phyloP scores from a whole-genome alignment of 2,888 invertebrate genomes.

The Scaptomyza tumidula region DNA sequence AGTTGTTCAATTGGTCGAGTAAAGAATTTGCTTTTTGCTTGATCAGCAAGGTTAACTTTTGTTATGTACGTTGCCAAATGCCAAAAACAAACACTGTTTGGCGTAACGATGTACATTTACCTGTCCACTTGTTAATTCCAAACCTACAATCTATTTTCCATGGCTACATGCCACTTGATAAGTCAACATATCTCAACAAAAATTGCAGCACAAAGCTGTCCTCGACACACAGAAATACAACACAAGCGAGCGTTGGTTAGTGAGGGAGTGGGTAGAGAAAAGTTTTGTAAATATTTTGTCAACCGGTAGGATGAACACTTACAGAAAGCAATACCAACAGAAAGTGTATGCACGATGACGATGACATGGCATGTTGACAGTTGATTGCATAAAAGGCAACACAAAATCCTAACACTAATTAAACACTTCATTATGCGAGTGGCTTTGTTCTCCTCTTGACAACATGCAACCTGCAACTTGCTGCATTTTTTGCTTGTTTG shows the following conservation, averaged over 20 bases:
- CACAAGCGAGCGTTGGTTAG: neutral
- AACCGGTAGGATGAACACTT: slow-evolving; percentile 1
- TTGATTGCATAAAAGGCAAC: slow-evolving; percentile 73
- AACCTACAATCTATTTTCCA: slow-evolving; percentile 53
- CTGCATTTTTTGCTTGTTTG: neutral
- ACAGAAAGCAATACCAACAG: slow-evolving; percentile 5
- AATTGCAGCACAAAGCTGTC: slow-evolving; percentile 15
- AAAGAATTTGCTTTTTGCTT: no score
- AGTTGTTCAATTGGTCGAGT: no score
- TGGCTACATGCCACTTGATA: slow-evolving; percentile 21
- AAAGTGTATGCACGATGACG: neutral
- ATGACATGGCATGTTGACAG: slow-evolving; percentile 50
- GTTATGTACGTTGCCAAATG: neutral
- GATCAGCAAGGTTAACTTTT: no score
- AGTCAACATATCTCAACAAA: slow-evolving; percentile 31
- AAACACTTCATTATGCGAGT: slow-evolving; percentile 44
- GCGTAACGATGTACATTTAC: slow-evolving; percentile 17
- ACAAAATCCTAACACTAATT: slow-evolving; percentile 62
- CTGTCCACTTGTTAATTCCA: slow-evolving; percentile 17
- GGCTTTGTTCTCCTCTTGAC: slow-evolving; percentile 10
- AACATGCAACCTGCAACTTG: neutral
- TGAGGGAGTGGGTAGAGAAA: neutral
- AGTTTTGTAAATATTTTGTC: neutral
- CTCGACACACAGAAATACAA: neutral
- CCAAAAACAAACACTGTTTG: neutral